Percentiles rank a stretch among this genome's conserved stretches.
These are phyloP conservation scores for Ormia ochracea DNA, from an alignment of 2,888 invertebrate species.

Conservation along the genomic window DNA sequence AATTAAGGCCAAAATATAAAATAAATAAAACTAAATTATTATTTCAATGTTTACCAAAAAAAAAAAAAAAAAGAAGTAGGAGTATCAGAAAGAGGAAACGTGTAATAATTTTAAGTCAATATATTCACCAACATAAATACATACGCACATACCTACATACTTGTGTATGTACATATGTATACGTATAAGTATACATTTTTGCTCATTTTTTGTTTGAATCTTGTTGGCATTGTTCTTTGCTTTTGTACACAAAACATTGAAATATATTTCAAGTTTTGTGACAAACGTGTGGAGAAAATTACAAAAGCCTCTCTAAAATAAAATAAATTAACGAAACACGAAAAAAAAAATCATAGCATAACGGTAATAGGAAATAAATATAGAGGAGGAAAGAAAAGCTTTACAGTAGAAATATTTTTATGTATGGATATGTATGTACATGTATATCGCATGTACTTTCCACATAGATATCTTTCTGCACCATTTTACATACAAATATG, in stretches of 20 bases:
- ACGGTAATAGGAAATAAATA: background rate
- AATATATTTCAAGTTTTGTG: background rate
- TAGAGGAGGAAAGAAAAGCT: background rate
- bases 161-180: background rate
- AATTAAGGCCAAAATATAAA: slow-evolving; percentile 58
- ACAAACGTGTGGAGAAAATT: background rate
- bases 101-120: background rate
- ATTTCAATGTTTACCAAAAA: slow-evolving; percentile 1
- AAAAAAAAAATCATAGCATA: background rate
- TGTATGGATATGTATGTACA: no score
- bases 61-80: background rate
- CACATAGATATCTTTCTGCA: no score
- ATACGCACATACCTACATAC: background rate
- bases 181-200: background rate
- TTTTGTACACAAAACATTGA: background rate
- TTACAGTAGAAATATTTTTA: no score
- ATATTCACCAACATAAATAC: background rate
- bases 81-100: background rate
- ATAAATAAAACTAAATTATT: background rate
- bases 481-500: no score
- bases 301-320: background rate
- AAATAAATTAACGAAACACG: background rate
- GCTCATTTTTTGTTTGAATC: background rate
- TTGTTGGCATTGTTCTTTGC: background rate
- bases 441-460: no score